A percentile compares a stretch with the other conserved stretches of the same genome.
Evolutionary conservation across 2,888 invertebrate genomes (phyloP).

Genomic region (Dastarcus helophoroides): DNA sequence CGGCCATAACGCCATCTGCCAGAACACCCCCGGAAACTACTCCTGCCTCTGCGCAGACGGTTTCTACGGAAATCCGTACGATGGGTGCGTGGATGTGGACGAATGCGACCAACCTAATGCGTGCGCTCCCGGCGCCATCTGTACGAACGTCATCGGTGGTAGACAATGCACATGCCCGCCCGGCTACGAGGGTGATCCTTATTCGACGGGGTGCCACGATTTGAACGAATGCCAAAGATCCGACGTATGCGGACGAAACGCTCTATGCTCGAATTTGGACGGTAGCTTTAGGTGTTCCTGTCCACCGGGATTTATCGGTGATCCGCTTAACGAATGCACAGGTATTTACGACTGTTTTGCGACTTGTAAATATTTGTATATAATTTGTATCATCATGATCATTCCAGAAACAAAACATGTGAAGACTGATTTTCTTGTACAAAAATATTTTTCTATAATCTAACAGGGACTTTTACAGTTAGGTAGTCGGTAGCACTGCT

Average conservation of each 20-base stretch:
- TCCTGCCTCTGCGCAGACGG: slow-evolving; percentile 76
- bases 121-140: slow-evolving; percentile 70
- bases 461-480: slow-evolving; percentile 9
- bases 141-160: slow-evolving; percentile 68
- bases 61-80: slow-evolving; percentile 72
- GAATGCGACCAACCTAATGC: slow-evolving; percentile 62
- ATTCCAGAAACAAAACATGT: slow-evolving; percentile 28
- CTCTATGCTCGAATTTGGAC: slow-evolving; percentile 66
- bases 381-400: not conserved
- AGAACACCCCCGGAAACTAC: slow-evolving; percentile 77
- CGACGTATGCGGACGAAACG: slow-evolving; percentile 59
- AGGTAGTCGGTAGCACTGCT: too few relatives aligned
- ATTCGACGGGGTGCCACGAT: slow-evolving; percentile 58
- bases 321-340: slow-evolving; percentile 62
- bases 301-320: slow-evolving; percentile 71
- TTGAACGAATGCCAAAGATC: slow-evolving; percentile 62
- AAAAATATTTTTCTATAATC: slow-evolving; percentile 19
- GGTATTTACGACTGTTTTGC: slow-evolving; percentile 40
- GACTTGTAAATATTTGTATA: slow-evolving; percentile 7
- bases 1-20: slow-evolving; percentile 69
- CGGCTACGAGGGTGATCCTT: slow-evolving; percentile 72
- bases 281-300: slow-evolving; percentile 73
- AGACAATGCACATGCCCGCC: slow-evolving; percentile 75
- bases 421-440: slow-evolving; percentile 38
- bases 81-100: slow-evolving; percentile 69